Percentiles rank a stretch among this genome's conserved stretches.
These are phyloP conservation scores for Tenthredo mesomela DNA, from an alignment of 2,888 invertebrate species.

Conservation along the genomic window DNA sequence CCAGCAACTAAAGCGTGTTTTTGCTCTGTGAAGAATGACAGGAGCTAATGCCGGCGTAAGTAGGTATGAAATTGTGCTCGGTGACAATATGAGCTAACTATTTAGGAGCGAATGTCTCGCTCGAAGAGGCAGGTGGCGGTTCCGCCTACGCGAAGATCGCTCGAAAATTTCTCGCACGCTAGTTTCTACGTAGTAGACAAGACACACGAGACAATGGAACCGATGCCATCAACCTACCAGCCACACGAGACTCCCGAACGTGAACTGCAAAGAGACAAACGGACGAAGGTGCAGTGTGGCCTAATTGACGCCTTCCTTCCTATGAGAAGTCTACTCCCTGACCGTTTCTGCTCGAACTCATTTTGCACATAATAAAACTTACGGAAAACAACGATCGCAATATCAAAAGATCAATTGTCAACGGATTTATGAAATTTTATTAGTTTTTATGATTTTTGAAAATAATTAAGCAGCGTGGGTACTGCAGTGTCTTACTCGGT, in stretches of 20 bases:
- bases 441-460: no score
- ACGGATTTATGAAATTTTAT: no score
- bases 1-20: slow-evolving; percentile 2
- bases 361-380: not conserved
- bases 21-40: not conserved
- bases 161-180: slow-evolving; percentile 43
- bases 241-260: slow-evolving; percentile 46
- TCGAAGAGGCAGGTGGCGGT: slow-evolving; percentile 44
- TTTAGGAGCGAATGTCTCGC: slow-evolving; percentile 27
- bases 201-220: slow-evolving; percentile 42
- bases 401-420: not conserved
- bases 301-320: slow-evolving; percentile 53
- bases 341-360: not conserved
- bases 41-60: slow-evolving; percentile 24
- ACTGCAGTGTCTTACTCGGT: no score
- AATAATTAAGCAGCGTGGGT: no score
- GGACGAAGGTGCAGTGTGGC: slow-evolving; percentile 48
- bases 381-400: not conserved
- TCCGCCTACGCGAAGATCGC: slow-evolving; percentile 33
- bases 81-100: slow-evolving; percentile 24
- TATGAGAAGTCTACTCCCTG: not conserved
- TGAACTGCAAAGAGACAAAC: slow-evolving; percentile 30
- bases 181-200: not conserved
- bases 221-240: slow-evolving; percentile 41
- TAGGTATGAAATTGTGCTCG: slow-evolving; percentile 38